Base-by-base conservation (phyloP, 2,797 vertebrate genomes). In the Paedocypris micromegethes region DNA sequence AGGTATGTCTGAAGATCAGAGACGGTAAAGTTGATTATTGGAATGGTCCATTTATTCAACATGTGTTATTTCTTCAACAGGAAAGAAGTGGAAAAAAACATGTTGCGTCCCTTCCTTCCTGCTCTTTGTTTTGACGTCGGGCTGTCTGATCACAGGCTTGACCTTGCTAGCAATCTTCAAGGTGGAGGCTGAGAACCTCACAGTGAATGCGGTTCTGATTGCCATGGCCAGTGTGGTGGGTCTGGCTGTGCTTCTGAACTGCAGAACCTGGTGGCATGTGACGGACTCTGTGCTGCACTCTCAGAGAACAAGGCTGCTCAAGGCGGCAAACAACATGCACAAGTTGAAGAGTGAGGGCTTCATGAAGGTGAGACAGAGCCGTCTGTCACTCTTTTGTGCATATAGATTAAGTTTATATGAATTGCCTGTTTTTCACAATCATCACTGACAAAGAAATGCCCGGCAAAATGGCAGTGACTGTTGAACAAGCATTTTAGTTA, bases 41-140 rank as follows among this genome's bases (percentile, higher is more conserved):
- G 23, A 23, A 23, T 1, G 23, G 23, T 23, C 23, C 23, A 9
- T 3, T 7, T 43, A 0, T 40, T 41, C 39, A 8, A 42, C 2
- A 9, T 6, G n/a, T 51, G 40, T 3, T 59, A 6, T 65, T 52
- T 49, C 3, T 42, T 43, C 43, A 3, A 0, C 78, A 99, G 97
- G 94, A 73, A 97, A 94, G 85, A 98, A 96, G 72, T 98, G 97
- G 97, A 99, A 98, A 80, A 97, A 97, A 80, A 98, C 96, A 0
- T 99, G 97, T 58, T 99, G 97, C 42, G 89, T 99, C 45, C 97
- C 97, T 0, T 98, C 96, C 23, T 98, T 98, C 5, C 91, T 98
- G 77, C 91, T 98, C 81, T 96, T 98, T 82, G 86, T 91, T 8
- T 86, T 98, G 72, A 89, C 94, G 9, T 72, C 97, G 57, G 89